A percentile compares a stretch with the other conserved stretches of the same genome.
phyloP scores from a whole-genome alignment of 2,888 invertebrate genomes.

The Lissocephala sabroskyi region DNA sequence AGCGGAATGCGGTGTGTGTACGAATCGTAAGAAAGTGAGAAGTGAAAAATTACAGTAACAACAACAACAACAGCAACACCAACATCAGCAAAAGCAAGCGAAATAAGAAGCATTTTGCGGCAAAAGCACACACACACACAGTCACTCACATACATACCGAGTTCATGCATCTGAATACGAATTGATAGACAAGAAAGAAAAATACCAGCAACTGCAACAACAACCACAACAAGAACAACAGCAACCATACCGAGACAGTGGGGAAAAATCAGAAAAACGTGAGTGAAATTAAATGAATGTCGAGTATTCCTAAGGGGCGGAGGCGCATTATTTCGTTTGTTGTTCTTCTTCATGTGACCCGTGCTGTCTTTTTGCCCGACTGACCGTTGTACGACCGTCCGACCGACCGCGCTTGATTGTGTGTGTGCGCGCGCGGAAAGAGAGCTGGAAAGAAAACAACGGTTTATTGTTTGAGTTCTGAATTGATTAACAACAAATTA shows the following conservation, averaged over 20 bases:
- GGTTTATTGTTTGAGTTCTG: constrained; percentile 32
- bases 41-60: not conserved
- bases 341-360: not conserved
- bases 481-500: constrained; percentile 56
- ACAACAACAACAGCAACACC: not conserved
- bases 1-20: too few species aligned
- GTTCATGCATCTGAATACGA: not conserved
- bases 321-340: not conserved
- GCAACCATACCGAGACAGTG: not conserved
- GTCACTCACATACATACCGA: not conserved
- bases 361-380: not conserved
- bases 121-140: too few species aligned
- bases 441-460: constrained; percentile 26
- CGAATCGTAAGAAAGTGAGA: too few species aligned
- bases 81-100: not conserved
- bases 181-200: constrained; percentile 18
- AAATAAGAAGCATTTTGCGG: too few species aligned
- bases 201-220: constrained; percentile 31
- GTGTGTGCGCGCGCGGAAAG: not conserved
- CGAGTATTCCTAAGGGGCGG: not conserved
- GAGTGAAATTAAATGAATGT: constrained; percentile 30
- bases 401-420: too few species aligned
- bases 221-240: constrained; percentile 1
- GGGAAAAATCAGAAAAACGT: constrained; percentile 31
- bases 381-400: too few species aligned